These are phyloP conservation scores for Pangasius krempfi DNA, from an alignment of 2,797 vertebrate genomes.

Conservation along the genomic window DNA sequence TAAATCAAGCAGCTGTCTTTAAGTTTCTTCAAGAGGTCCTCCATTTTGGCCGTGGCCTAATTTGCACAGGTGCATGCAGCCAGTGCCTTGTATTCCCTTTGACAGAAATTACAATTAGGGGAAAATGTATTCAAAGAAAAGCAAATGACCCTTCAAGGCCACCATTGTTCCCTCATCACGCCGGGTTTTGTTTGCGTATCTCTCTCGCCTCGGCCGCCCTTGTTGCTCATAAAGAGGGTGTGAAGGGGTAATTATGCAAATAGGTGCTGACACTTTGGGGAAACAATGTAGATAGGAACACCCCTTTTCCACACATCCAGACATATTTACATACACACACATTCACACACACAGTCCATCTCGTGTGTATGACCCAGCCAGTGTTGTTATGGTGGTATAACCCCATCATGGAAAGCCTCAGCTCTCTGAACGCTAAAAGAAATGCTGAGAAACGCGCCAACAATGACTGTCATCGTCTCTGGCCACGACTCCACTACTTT, in stretches of 20 bases:
- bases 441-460: slow-evolving; percentile 56
- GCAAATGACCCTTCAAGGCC: slow-evolving; percentile 77
- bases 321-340: slow-evolving; percentile 51
- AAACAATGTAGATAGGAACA: slow-evolving; percentile 77
- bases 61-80: slow-evolving; percentile 52
- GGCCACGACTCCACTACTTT: slow-evolving; percentile 62
- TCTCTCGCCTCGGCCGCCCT: slow-evolving; percentile 66
- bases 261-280: slow-evolving; percentile 67
- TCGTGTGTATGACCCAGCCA: slow-evolving; percentile 63
- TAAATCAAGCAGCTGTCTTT: slow-evolving; percentile 17
- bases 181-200: slow-evolving; percentile 76
- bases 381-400: slow-evolving; percentile 39
- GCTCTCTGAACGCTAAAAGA: slow-evolving; percentile 59
- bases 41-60: slow-evolving; percentile 30
- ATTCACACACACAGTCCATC: slow-evolving; percentile 43
- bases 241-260: slow-evolving; percentile 77
- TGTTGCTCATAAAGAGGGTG: slow-evolving; percentile 63
- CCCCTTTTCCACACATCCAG: slow-evolving; percentile 62
- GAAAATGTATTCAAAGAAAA: slow-evolving; percentile 57
- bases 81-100: slow-evolving; percentile 38
- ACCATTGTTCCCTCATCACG: slow-evolving; percentile 78
- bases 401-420: slow-evolving; percentile 33
- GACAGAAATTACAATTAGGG: slow-evolving; percentile 57
- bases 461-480: slow-evolving; percentile 67
- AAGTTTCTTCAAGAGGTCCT: slow-evolving; percentile 30